Conservation (phyloP, 2,113 vertebrate genomes). For the Phocoena phocoena region DNA sequence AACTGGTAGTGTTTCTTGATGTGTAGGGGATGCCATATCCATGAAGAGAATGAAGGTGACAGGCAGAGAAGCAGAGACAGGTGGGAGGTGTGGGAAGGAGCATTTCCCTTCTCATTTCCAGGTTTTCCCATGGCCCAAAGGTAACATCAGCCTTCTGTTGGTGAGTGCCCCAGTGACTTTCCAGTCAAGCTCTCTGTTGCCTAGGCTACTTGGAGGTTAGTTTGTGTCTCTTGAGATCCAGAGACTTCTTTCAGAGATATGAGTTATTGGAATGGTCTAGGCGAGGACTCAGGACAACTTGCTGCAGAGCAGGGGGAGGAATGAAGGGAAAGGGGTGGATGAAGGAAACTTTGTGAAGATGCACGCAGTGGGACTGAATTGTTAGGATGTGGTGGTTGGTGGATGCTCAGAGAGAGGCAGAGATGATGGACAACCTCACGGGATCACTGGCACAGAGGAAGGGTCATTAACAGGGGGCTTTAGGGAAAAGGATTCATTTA, state of each 20-base stretch:
- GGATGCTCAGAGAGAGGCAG: background rate
- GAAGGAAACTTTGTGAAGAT: background rate
- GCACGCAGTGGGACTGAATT: fast-evolving
- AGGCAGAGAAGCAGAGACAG: background rate
- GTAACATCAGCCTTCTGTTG: background rate
- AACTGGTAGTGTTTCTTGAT: background rate
- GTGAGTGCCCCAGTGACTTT: background rate
- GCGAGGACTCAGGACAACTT: background rate
- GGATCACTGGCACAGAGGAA: background rate
- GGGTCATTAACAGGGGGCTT: background rate
- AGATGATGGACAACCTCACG: background rate
- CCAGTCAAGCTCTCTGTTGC: background rate
- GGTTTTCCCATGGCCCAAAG: background rate
- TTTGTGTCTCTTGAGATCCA: background rate
- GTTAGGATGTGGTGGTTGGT: background rate
- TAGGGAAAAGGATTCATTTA: background rate
- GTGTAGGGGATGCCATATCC: too few relatives aligned
- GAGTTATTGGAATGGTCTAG: background rate
- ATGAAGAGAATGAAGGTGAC: background rate
- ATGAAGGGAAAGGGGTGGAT: background rate
- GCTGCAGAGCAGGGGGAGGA: background rate
- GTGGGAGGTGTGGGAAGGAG: too few relatives aligned
- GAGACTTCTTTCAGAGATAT: background rate
- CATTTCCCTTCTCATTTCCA: background rate
- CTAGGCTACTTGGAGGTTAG: background rate